Evolutionary conservation across 2,888 invertebrate species (phyloP).

Genomic region (Thumatha senex): DNA sequence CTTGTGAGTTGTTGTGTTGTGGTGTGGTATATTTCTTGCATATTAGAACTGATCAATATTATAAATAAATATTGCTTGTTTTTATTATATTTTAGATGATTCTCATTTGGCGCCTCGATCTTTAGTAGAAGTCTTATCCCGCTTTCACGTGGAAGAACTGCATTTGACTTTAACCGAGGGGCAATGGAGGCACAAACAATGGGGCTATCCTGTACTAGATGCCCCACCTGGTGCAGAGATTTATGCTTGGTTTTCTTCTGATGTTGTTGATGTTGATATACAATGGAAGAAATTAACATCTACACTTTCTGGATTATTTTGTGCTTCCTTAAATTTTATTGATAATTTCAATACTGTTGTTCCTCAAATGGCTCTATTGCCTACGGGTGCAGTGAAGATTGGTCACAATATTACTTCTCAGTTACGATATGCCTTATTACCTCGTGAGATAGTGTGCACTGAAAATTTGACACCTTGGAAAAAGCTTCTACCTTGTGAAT

Average conservation of each 20-base stretch:
- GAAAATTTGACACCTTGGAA: slow-evolving; percentile 99
- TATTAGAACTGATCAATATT: neutral
- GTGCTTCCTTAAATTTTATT: slow-evolving; percentile 98
- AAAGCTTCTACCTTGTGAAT: slow-evolving; percentile 97
- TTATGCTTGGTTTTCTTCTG: slow-evolving; percentile 94
- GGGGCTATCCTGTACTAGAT: slow-evolving; percentile 96
- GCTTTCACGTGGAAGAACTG: slow-evolving; percentile 94
- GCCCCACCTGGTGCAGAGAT: slow-evolving; percentile 97
- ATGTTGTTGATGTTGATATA: slow-evolving; percentile 87
- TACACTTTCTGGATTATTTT: slow-evolving; percentile 96
- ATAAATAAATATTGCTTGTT: neutral
- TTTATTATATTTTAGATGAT: slow-evolving; percentile 81
- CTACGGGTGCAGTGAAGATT: slow-evolving; percentile 84
- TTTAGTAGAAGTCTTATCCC: slow-evolving; percentile 92
- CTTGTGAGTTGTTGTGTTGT: slow-evolving; percentile 83
- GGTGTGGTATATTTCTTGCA: neutral
- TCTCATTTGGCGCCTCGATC: slow-evolving; percentile 94
- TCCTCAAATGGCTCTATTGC: slow-evolving; percentile 93
- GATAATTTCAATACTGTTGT: slow-evolving; percentile 92
- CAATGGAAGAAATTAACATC: slow-evolving; percentile 95
- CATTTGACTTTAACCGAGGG: slow-evolving; percentile 97
- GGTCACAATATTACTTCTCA: slow-evolving; percentile 79
- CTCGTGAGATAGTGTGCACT: slow-evolving; percentile 98
- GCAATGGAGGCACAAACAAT: slow-evolving; percentile 95
- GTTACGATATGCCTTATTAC: slow-evolving; percentile 93